These are phyloP conservation scores for Nipponacmea schrenckii DNA, from an alignment of 2,888 invertebrate genomes.

Conservation along the genomic window DNA sequence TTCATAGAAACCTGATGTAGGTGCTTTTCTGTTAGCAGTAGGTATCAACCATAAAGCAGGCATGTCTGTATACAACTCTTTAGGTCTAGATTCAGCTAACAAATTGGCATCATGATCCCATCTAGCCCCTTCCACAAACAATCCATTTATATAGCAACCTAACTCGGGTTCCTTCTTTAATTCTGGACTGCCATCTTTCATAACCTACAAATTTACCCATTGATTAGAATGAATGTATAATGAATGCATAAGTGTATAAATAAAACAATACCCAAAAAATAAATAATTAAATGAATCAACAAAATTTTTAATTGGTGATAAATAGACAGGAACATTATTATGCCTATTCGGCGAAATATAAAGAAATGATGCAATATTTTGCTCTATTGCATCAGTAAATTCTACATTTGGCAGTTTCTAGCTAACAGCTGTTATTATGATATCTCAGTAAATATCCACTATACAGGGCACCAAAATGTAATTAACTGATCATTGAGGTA, in stretches of 20 bases:
- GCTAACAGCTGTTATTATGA: not conserved
- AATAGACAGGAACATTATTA: not conserved
- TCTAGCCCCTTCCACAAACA: constrained; percentile 66
- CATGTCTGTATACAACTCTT: constrained; percentile 74
- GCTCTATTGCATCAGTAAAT: not conserved
- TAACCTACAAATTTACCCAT: no score
- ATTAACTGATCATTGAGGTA: no score
- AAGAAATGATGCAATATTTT: not conserved
- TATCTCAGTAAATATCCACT: no score
- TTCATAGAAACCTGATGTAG: constrained; percentile 70
- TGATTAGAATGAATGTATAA: no score
- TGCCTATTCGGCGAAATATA: not conserved
- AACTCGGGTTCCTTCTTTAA: constrained; percentile 60
- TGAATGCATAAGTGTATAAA: no score
- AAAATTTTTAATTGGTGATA: not conserved
- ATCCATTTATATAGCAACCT: constrained; percentile 68
- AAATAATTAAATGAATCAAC: no score
- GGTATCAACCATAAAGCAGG: constrained; percentile 79
- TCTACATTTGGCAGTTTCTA: not conserved
- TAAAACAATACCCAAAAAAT: no score
- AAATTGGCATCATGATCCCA: constrained; percentile 58
- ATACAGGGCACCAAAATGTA: no score
- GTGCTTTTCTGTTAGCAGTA: constrained; percentile 73
- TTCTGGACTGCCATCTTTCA: not conserved
- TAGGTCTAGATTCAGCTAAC: constrained; percentile 65